Base-by-base conservation (phyloP, 2,797 vertebrate genomes). In the Pempheris klunzingeri region DNA sequence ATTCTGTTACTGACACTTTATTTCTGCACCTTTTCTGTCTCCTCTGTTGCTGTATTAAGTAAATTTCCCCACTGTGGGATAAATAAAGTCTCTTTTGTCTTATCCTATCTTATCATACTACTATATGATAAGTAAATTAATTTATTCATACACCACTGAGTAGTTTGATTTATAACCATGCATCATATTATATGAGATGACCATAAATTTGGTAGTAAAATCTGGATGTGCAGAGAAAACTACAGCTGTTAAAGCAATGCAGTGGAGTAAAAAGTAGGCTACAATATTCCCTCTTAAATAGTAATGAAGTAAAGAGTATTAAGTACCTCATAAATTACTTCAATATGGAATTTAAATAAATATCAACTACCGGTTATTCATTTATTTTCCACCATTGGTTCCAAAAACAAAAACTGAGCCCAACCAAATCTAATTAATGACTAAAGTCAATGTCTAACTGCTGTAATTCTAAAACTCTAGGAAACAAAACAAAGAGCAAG, bases 401-500 rank as follows among this genome's bases (percentile, higher is more conserved):
- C 11, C 30, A 50, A 39, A 47, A 11, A 55, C 38, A 64, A 9
- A 68, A 65, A 34, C n/a, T 5, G 0, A 65, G 18, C 30, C 24
- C 4, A 44, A 55, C 13, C 41, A 44, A 75, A 43, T 38, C 2
- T 30, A 26, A 44, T 8, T 38, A 15, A 52, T 46, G 10, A 63
- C 5, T 38, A 24, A 61, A 32, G 7, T 17, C 43, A 53, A 52
- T 36, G 12, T 0, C 7, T 9, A 32, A 63, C 74, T 67, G 17
- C 12, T 9, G n/a, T 22, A 34, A 50, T 34, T 55, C 7, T 30
- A 44, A 26, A 79, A 41, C n/a, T 22, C 11, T 47, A 54, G 15
- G 20, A 38, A 44, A 50, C 26, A 71, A 69, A 59, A 63, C 17
- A 41, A 52, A 32, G 6, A 71, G 38, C 43, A 71, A 66, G 10